These are phyloP conservation scores for Limnephilus rhombicus DNA, from an alignment of 2,888 invertebrate genomes.

Conservation along the genomic window DNA sequence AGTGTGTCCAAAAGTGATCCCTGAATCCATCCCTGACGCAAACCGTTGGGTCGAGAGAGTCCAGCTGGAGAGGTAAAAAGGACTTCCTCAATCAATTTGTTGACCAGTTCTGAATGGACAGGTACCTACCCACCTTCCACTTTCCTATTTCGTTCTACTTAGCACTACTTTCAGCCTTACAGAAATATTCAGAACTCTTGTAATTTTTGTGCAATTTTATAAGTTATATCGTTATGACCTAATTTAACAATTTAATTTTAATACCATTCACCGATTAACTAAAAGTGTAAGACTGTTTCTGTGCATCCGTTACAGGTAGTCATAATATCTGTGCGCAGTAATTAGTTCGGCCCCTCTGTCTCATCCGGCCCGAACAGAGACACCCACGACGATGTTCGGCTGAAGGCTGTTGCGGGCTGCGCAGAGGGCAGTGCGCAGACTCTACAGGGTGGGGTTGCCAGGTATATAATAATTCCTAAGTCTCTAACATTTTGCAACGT, in stretches of 20 bases:
- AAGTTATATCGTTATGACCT: too few relatives aligned
- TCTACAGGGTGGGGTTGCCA: constrained; percentile 30
- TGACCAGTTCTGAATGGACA: too few relatives aligned
- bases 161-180: too few relatives aligned
- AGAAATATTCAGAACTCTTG: too few relatives aligned
- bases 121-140: too few relatives aligned
- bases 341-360: constrained; percentile 45
- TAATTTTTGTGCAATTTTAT: too few relatives aligned
- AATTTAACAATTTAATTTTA: neutral
- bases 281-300: neutral
- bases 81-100: too few relatives aligned
- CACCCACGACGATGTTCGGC: constrained; percentile 43
- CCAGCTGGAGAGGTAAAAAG: too few relatives aligned
- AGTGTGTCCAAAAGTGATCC: too few relatives aligned
- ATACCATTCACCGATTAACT: neutral
- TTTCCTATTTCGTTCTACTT: too few relatives aligned
- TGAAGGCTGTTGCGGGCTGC: neutral
- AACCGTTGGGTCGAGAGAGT: too few relatives aligned
- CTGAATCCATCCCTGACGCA: too few relatives aligned
- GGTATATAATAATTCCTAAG: neutral
- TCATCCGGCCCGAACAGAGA: constrained; percentile 37
- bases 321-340: constrained; percentile 11
- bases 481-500: neutral
- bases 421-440: neutral
- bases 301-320: constrained; percentile 34